Evolutionary conservation across 2,888 invertebrate species (phyloP), one percentile per base, ranked within the genome.

Genomic region (Cartodere bifasciata): DNA sequence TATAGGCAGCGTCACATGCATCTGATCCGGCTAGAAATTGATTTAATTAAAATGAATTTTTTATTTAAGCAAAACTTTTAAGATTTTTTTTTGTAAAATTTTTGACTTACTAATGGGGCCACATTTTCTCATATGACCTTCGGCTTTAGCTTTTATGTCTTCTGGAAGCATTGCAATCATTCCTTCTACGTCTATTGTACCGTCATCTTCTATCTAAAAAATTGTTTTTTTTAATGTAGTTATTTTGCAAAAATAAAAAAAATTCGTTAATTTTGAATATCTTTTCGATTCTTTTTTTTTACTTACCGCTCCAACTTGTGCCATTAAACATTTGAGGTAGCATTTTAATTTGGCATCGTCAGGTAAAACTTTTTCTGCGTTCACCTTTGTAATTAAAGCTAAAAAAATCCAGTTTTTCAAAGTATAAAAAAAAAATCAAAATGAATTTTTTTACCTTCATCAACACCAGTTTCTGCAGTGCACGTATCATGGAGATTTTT

Each of bases 151-250:
- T 33, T 47, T 43, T 22, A 49, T 39, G 26, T 58, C 57, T 16
- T 55, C 52, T 4, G 62, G 62, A 5, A 63, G 23, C 25, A 62
- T 43, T 2, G 56, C 56, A 26, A 56, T 39, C 3, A 57, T 49
- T 2, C 58, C 55, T 24, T 60, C 62, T 13, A 48, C 49, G 32
- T 63, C 60, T 15, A 62, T 43, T 4, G 48, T 44, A 3, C 61
- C 62, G 26, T 61, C 58, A 11, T 62, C 61, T 16, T 48, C 49
- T 40, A 55, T 53, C 62, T 62, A 36, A 29, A 48, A 40, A 23
- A 26, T 28, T 16, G 30, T 23, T 26, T 29, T 31, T 32, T 14
- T 4, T 23, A 29, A 33, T 10, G 16, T 9, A 22, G 23, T 23
- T 32, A 25, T 12, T 15, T 23, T 13, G 7, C 24, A 24, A 16